A percentile compares a stretch with the other conserved stretches of the same genome.
These are phyloP conservation scores for Leptoteleia sp. DNA, from an alignment of 1,140 invertebrate species.

Conservation along the genomic window DNA sequence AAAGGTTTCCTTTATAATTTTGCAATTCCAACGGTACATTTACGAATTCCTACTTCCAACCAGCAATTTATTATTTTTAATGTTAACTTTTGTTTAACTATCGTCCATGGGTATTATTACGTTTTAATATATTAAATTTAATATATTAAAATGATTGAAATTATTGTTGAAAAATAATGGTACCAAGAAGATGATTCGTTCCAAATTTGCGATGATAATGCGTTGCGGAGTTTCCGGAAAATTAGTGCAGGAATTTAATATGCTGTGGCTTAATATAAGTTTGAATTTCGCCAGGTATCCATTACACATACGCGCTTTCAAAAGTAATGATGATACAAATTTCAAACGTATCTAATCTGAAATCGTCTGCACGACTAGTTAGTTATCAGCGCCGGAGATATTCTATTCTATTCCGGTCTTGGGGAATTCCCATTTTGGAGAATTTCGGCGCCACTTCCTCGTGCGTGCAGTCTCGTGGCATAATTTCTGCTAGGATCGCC, in stretches of 20 bases:
- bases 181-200: neutral
- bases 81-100: too few species aligned
- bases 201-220: neutral
- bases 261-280: conserved; percentile 33
- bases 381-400: conserved; percentile 63
- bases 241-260: conserved; percentile 34
- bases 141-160: too few species aligned
- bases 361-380: conserved; percentile 66
- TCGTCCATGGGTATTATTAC: too few species aligned
- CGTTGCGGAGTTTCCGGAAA: conserved; percentile 2
- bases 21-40: too few species aligned
- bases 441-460: conserved; percentile 61
- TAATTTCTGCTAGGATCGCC: conserved; percentile 65
- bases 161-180: too few species aligned
- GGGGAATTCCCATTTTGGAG: conserved; percentile 66
- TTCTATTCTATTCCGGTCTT: conserved; percentile 62
- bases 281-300: conserved; percentile 48
- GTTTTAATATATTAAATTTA: too few species aligned
- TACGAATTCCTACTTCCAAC: too few species aligned
- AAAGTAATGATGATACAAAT: conserved; percentile 62
- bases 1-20: neutral
- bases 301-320: conserved; percentile 58
- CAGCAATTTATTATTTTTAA: too few species aligned
- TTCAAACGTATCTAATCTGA: conserved; percentile 65
- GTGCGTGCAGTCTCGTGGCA: conserved; percentile 61